phyloP scores from a whole-genome alignment of 2,113 vertebrate species.

The Hiodon alosoides region DNA sequence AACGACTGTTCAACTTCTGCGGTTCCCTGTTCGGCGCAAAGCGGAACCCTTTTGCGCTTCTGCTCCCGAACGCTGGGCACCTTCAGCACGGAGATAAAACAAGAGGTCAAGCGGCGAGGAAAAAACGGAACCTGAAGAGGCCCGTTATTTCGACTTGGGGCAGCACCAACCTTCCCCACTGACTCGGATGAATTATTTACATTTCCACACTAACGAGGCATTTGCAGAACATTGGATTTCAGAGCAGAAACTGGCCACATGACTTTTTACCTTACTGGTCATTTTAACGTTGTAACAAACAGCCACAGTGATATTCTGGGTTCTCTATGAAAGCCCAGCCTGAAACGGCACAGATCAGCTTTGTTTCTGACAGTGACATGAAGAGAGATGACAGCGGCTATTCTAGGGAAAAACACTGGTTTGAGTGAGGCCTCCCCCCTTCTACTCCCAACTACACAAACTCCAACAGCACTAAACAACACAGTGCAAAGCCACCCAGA shows the following conservation, averaged over 20 bases:
- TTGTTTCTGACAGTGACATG: not conserved
- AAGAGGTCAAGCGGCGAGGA: not conserved
- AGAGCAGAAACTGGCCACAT: too few relatives aligned
- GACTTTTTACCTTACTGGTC: too few relatives aligned
- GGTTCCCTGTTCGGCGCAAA: not conserved
- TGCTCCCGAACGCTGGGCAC: not conserved
- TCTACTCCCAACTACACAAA: not conserved
- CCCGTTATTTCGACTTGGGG: not conserved
- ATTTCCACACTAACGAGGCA: too few relatives aligned
- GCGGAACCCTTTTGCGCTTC: not conserved
- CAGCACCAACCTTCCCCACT: too few relatives aligned
- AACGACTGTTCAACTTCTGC: not conserved
- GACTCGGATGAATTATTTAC: not conserved
- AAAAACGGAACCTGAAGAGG: not conserved
- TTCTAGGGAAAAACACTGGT: not conserved
- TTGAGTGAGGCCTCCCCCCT: not conserved
- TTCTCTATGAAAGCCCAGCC: too few relatives aligned
- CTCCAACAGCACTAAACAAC: not conserved
- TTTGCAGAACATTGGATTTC: too few relatives aligned
- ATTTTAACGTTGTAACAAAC: too few relatives aligned
- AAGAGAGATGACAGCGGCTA: conserved; percentile 3
- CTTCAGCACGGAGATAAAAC: not conserved
- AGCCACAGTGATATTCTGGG: too few relatives aligned
- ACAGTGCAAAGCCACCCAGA: not conserved
- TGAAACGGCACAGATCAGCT: too few relatives aligned